A percentile compares a stretch with the other conserved stretches of the same genome.
Evolutionary conservation across 2,888 invertebrate species (phyloP).

Genomic region (Agapetus fuscipes): DNA sequence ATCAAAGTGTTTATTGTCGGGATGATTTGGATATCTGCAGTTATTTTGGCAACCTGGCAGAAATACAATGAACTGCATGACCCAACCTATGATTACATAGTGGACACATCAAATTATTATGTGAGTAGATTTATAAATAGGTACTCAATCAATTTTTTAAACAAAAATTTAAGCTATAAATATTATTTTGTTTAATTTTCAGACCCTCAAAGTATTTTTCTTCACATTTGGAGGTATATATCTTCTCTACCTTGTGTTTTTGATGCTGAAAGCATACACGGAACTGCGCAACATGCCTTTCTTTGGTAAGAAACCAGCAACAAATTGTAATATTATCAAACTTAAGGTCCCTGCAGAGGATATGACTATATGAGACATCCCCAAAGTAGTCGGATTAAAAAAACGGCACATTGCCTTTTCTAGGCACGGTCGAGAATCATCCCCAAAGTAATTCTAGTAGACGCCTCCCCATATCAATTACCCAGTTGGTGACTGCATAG

Average conservation of each 20-base stretch:
- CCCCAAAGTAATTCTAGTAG: too few species aligned
- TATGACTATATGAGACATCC: too few species aligned
- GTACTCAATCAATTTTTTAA: constrained; percentile 1
- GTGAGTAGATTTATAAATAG: constrained; percentile 43
- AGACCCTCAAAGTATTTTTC: constrained; percentile 89
- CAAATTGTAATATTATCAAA: too few species aligned
- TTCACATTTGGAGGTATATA: constrained; percentile 78
- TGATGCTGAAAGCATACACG: constrained; percentile 84
- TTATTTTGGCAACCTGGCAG: constrained; percentile 83
- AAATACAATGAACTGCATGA: constrained; percentile 80
- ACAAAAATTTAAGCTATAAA: too few species aligned
- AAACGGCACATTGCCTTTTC: too few species aligned
- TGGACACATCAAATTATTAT: constrained; percentile 73
- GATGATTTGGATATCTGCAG: constrained; percentile 76
- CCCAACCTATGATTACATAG: constrained; percentile 85
- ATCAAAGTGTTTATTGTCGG: constrained; percentile 83
- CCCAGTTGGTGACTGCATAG: too few species aligned
- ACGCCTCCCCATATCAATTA: too few species aligned
- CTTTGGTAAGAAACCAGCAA: constrained; percentile 91
- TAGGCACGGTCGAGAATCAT: too few species aligned
- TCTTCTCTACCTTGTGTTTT: constrained; percentile 70
- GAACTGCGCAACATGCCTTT: constrained; percentile 95
- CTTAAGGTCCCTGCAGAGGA: not conserved
- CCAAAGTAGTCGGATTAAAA: too few species aligned
- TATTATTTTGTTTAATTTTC: constrained; percentile 31